Percentiles rank a stretch among this genome's conserved stretches.
Conservation (phyloP, 2,888 invertebrate genomes). For the Lepidonotus clava region DNA sequence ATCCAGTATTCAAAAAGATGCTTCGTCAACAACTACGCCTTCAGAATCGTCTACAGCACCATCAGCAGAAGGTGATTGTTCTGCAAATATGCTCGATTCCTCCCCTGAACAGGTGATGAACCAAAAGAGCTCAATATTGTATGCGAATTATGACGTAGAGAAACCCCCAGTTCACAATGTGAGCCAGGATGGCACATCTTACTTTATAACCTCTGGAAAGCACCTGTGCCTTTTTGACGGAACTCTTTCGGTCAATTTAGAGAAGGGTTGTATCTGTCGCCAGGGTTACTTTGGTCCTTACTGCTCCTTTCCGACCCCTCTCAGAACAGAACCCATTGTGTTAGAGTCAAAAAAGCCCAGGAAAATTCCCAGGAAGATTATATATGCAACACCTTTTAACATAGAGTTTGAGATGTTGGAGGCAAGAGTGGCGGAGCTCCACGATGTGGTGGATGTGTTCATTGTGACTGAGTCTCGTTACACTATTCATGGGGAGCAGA, state of each 20-base stretch:
- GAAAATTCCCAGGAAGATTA: neutral
- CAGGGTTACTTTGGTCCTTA: neutral
- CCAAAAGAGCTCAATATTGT: too few relatives aligned
- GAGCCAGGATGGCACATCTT: neutral
- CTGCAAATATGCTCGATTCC: too few relatives aligned
- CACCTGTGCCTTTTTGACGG: neutral
- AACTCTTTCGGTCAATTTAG: neutral
- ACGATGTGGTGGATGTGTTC: constrained; percentile 52
- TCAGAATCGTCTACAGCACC: too few relatives aligned
- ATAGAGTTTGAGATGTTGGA: constrained; percentile 55
- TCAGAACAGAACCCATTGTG: neutral
- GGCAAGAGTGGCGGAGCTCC: constrained; percentile 16
- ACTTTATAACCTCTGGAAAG: constrained; percentile 16
- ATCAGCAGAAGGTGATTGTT: too few relatives aligned
- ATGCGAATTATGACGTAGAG: neutral
- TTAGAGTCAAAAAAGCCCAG: neutral
- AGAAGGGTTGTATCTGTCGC: neutral
- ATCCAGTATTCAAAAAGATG: too few relatives aligned
- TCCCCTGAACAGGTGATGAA: too few relatives aligned
- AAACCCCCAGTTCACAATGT: neutral
- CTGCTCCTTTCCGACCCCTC: neutral
- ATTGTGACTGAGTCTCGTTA: constrained; percentile 44
- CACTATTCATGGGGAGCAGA: constrained; percentile 52
- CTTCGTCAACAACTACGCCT: too few relatives aligned
- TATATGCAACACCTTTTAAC: constrained; percentile 50